phyloP scores from a whole-genome alignment of 2,113 vertebrate genomes.

The Podarcis muralis region DNA sequence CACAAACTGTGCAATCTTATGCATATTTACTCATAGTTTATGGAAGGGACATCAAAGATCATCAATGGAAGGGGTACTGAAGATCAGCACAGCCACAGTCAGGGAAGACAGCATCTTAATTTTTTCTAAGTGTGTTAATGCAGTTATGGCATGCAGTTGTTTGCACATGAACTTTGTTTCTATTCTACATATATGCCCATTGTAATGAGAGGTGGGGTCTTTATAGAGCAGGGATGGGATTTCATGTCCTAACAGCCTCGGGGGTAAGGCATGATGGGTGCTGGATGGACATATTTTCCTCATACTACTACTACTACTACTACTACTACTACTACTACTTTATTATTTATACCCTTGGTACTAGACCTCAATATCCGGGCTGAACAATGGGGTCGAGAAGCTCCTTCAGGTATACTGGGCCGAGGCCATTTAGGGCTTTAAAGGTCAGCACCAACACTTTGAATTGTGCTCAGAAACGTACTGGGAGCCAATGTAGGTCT shows the following conservation, averaged over 20 bases:
- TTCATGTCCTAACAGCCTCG: too few relatives aligned
- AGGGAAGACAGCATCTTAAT: neutral
- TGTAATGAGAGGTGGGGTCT: neutral
- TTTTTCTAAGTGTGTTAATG: neutral
- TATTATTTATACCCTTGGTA: too few relatives aligned
- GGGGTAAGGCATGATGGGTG: neutral
- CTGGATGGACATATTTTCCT: too few relatives aligned
- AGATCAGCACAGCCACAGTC: neutral
- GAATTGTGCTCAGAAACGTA: too few relatives aligned
- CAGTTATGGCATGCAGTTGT: neutral
- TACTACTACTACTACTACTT: too few relatives aligned
- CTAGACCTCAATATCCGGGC: too few relatives aligned
- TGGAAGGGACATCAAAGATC: neutral
- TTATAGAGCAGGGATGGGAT: neutral
- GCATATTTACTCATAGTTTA: neutral
- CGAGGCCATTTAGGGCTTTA: too few relatives aligned
- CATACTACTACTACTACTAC: too few relatives aligned
- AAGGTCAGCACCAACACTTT: too few relatives aligned
- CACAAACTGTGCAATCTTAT: neutral
- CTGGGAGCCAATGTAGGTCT: too few relatives aligned
- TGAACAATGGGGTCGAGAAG: too few relatives aligned
- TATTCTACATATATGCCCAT: neutral
- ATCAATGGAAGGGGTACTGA: neutral
- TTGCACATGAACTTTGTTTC: neutral
- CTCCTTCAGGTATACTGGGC: too few relatives aligned